Evolutionary conservation across 1,140 invertebrate species (phyloP), one percentile per base, ranked within the genome.

Genomic region (Aphelenchoides besseyi): DNA sequence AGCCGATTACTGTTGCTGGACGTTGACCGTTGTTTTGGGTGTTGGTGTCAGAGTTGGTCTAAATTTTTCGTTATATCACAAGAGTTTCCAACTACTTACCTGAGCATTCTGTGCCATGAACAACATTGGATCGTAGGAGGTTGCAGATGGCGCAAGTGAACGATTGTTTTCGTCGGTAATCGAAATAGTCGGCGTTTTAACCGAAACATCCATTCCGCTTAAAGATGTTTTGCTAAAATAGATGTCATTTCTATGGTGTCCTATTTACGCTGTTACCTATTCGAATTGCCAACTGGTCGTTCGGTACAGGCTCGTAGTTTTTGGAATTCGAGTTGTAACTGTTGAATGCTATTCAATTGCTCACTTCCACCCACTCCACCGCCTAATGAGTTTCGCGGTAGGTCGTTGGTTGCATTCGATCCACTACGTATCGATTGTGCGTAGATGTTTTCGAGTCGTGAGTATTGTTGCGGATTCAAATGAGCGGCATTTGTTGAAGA

Each of bases 121-220:
- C n/a, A 48, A 61, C 48, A 81, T 63, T 9, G 72, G 81, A 62
- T 81, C 73, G 55, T 72, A 81, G 1, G 73, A 73, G 5, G 71
- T 33, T 5, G 79, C 82, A 16, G 54, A 66, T n/a, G 72, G 68
- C 3, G 82, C 41, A 30, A 73, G 48, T 29, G 74, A 74, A 29
- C 70, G 77, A 61, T 85, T 82, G 59, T 85, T 71, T 54, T 83
- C 83, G 41, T 85, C 80, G 0, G 83, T 85, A 33, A 82, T 80
- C 53, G 71, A 81, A 28, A 82, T 83, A 29, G 69, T 79, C 8
- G 80, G 82, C n/a, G 74, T 68, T 30, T 66, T 80, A n/a, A n/a
- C n/a, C n/a, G n/a, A n/a, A 23, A 83, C 61, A 53, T 66, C 36
- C 32, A 66, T 66, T 66, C 63, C 63, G 63, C 30, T 29, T 16